These are phyloP conservation scores for Cuniculus paca DNA, from an alignment of 2,797 vertebrate genomes.

Conservation along the genomic window DNA sequence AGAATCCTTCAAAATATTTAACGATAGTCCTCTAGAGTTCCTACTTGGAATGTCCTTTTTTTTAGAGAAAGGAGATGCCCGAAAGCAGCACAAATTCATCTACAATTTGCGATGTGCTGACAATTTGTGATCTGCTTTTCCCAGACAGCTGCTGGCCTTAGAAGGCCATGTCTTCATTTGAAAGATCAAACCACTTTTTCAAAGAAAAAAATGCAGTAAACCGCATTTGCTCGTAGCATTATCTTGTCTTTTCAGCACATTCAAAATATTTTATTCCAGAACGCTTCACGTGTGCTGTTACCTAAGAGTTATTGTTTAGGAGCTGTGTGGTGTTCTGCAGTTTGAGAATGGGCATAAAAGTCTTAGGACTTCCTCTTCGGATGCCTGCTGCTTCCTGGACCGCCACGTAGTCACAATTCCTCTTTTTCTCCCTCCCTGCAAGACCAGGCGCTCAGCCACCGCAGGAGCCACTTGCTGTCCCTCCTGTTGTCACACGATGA, in stretches of 20 bases:
- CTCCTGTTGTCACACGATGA: neutral
- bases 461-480: neutral
- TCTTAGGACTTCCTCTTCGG: neutral
- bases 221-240: neutral
- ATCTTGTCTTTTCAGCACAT: conserved; percentile 9
- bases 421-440: neutral
- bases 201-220: neutral
- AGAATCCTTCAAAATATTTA: neutral
- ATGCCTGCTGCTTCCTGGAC: neutral
- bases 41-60: neutral
- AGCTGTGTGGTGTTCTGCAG: neutral
- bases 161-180: neutral
- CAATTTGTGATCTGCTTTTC: no score
- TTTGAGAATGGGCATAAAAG: neutral
- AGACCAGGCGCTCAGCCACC: neutral
- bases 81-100: neutral
- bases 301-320: neutral
- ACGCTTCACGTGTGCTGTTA: neutral
- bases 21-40: neutral
- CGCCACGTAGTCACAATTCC: neutral
- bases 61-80: neutral
- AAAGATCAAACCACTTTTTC: neutral
- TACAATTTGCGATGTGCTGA: neutral
- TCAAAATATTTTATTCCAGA: neutral
- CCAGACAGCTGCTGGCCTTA: neutral